These are phyloP conservation scores for Nasonia giraulti DNA, from an alignment of 1,140 invertebrate genomes.

Conservation along the genomic window DNA sequence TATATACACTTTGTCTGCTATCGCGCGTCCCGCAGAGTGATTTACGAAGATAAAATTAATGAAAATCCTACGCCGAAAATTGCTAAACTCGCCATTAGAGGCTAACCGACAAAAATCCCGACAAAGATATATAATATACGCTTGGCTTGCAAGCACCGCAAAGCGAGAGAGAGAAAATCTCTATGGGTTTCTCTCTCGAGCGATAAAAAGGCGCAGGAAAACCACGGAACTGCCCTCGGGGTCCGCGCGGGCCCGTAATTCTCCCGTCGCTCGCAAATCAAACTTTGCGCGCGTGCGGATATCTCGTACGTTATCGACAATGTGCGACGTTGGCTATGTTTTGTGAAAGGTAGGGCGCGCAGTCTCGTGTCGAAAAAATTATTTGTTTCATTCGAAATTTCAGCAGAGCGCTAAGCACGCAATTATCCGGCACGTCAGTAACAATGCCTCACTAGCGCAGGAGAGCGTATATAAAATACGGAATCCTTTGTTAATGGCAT, in stretches of 20 bases:
- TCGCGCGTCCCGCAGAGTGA: not conserved
- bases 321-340: not conserved
- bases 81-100: not conserved
- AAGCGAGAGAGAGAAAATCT: not conserved
- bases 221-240: not conserved
- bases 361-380: no score
- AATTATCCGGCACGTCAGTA: not conserved
- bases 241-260: not conserved
- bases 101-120: not conserved
- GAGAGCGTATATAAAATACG: not conserved
- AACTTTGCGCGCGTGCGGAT: not conserved
- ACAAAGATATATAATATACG: no score
- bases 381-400: no score
- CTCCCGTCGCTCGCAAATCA: conserved; percentile 31
- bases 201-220: conserved; percentile 25
- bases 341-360: no score
- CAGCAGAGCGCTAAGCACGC: no score
- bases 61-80: not conserved
- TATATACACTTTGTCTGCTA: no score
- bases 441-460: not conserved
- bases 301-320: not conserved
- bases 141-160: not conserved
- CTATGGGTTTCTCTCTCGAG: not conserved
- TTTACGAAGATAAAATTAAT: not conserved
- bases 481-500: conserved; percentile 8